phyloP scores from a whole-genome alignment of 2,888 invertebrate genomes.

The Serripes groenlandicus region DNA sequence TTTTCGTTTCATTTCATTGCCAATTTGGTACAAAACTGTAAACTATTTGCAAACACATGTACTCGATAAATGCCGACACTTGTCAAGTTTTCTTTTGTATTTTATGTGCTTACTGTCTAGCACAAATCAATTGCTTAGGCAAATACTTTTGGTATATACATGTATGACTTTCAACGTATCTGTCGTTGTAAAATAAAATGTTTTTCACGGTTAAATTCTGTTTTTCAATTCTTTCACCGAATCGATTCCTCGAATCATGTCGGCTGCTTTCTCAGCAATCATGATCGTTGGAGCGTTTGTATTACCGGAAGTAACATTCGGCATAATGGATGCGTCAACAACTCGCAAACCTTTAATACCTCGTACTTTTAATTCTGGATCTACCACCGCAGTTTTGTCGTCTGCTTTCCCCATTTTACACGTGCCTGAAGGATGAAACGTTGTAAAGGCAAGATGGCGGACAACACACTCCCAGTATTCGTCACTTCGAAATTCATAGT shows the following conservation, averaged over 20 bases:
- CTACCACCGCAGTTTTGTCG: conserved; percentile 20
- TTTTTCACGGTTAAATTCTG: background rate
- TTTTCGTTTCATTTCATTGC: too few species aligned
- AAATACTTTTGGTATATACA: too few species aligned
- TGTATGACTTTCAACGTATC: too few species aligned
- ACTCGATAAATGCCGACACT: too few species aligned
- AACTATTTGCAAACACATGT: too few species aligned
- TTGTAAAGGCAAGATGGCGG: conserved; percentile 38
- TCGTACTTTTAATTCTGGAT: conserved; percentile 5
- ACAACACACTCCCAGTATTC: conserved; percentile 58
- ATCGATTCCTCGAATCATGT: conserved; percentile 13
- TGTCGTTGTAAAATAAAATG: too few species aligned
- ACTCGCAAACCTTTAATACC: conserved; percentile 18
- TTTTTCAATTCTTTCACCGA: conserved; percentile 4
- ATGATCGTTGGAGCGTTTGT: conserved; percentile 26
- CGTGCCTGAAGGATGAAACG: conserved; percentile 40
- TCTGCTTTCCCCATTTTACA: conserved; percentile 33
- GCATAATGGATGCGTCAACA: conserved; percentile 28
- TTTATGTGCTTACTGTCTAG: too few species aligned
- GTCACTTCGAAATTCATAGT: conserved; percentile 31
- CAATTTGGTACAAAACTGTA: too few species aligned
- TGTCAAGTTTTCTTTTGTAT: too few species aligned
- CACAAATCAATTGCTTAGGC: too few species aligned
- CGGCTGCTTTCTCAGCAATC: conserved; percentile 25
- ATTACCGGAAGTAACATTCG: conserved; percentile 23